These are phyloP conservation scores for Avahi laniger DNA, from an alignment of 2,797 vertebrate species.

Conservation along the genomic window DNA sequence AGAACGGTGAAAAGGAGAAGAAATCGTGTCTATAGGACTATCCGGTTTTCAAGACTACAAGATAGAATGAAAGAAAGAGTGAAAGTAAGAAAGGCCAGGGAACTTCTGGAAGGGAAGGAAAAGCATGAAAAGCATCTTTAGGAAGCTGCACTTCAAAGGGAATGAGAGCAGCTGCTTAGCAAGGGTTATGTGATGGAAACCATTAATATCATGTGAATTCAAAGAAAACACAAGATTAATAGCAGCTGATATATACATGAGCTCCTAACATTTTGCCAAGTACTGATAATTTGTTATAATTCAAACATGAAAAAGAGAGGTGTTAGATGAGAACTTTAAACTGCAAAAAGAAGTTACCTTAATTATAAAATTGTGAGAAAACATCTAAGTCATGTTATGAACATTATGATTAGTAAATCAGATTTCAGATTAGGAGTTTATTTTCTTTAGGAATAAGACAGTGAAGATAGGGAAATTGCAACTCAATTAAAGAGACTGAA, in stretches of 20 bases:
- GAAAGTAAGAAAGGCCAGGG: not conserved
- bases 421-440: not conserved
- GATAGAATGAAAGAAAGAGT: not conserved
- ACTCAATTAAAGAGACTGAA: not conserved
- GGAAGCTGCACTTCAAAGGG: slow-evolving; percentile 48
- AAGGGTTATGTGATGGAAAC: not conserved
- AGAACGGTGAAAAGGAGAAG: not conserved
- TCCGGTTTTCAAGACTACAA: not conserved
- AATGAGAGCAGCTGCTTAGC: not conserved
- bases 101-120: not conserved
- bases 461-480: not conserved
- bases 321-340: not conserved
- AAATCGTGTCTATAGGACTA: not conserved
- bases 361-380: not conserved
- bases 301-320: not conserved
- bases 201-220: slow-evolving; percentile 32
- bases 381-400: not conserved
- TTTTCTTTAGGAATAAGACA: not conserved
- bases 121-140: not conserved
- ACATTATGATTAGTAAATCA: not conserved
- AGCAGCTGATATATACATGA: slow-evolving; percentile 9
- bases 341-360: not conserved
- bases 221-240: slow-evolving; percentile 52
- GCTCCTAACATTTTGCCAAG: slow-evolving; percentile 1
- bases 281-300: slow-evolving; percentile 15